phyloP scores from a whole-genome alignment of 2,113 vertebrate species.

The Emydura subglobosa region DNA sequence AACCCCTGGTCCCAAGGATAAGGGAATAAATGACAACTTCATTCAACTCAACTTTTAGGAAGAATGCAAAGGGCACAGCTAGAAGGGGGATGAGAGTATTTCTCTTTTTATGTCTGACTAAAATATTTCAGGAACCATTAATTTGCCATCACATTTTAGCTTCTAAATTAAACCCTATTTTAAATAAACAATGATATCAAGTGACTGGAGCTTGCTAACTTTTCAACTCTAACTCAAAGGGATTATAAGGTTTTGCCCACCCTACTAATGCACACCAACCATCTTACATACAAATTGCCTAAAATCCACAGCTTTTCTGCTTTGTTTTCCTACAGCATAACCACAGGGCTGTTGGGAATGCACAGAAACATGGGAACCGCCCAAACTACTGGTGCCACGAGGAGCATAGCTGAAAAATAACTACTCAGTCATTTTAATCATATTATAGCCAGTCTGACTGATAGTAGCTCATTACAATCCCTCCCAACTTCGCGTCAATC shows the following conservation, averaged over 20 bases:
- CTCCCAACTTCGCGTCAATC: background rate
- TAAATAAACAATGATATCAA: slow-evolving; percentile 1
- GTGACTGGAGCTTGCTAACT: background rate
- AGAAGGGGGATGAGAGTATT: background rate
- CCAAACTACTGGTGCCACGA: background rate
- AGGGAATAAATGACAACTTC: background rate
- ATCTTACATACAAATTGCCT: background rate
- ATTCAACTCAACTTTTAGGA: background rate
- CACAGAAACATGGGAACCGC: background rate
- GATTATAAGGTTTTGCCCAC: background rate
- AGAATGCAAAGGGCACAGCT: slow-evolving; percentile 13
- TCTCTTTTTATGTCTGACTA: background rate
- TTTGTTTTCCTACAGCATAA: background rate
- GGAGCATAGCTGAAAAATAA: slow-evolving; percentile 34
- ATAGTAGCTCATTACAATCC: slow-evolving; percentile 63
- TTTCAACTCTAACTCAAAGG: background rate
- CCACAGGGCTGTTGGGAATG: background rate
- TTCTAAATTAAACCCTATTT: background rate
- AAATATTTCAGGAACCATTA: slow-evolving; percentile 37
- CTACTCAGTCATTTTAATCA: slow-evolving; percentile 51
- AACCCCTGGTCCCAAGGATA: background rate
- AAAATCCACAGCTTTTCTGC: background rate
- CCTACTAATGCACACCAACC: background rate
- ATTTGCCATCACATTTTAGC: background rate
- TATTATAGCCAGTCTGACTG: slow-evolving; percentile 15